Conservation (phyloP, 2,888 invertebrate genomes). For the Germaria angustata region DNA sequence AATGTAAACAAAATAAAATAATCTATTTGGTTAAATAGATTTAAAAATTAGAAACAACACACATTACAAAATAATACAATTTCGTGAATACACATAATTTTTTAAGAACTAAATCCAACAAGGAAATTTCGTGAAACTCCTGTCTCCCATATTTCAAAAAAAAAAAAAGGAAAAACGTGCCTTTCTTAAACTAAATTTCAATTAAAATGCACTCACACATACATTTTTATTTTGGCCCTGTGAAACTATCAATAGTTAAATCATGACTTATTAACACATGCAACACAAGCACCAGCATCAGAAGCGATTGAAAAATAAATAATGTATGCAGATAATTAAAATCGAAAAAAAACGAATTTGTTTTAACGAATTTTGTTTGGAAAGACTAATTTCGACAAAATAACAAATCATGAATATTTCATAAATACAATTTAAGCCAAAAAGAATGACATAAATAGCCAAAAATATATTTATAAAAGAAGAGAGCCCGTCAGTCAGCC, state of each 20-base stretch:
- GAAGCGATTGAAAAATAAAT: conserved; percentile 3
- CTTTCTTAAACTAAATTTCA: conserved; percentile 24
- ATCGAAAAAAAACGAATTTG: no score
- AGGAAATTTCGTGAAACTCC: conserved; percentile 10
- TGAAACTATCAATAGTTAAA: conserved; percentile 56
- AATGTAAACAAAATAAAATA: no score
- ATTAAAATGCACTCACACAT: not conserved
- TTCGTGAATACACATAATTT: no score
- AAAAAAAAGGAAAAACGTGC: not conserved
- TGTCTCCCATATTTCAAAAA: not conserved
- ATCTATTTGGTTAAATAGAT: no score
- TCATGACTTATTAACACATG: conserved; percentile 57
- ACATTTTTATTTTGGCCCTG: not conserved
- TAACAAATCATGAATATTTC: conserved; percentile 40
- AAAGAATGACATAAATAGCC: conserved; percentile 11
- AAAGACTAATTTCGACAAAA: conserved; percentile 40
- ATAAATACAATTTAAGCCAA: not conserved
- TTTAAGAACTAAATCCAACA: no score
- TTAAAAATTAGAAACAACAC: no score
- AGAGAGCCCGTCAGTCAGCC: not conserved
- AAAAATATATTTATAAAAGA: not conserved
- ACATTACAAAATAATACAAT: no score
- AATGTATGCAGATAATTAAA: conserved; percentile 18
- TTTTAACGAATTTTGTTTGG: conserved; percentile 39
- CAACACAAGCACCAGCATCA: not conserved